Evolutionary conservation across 37 sponge, comb jelly and placozoan species (phyloP).

Genomic region (Spongilla lacustris): DNA sequence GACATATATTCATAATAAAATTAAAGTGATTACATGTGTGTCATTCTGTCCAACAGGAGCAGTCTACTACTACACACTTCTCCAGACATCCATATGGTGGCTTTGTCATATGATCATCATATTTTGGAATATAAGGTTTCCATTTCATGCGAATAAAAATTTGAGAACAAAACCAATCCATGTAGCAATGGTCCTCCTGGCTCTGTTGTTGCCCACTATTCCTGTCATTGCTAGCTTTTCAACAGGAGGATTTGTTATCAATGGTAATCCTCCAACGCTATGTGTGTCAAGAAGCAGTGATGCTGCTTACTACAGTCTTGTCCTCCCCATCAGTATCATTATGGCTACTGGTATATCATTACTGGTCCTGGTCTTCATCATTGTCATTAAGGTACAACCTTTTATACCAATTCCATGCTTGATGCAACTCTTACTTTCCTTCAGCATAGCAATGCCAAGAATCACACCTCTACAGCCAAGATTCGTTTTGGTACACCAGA

Average conservation of each 20-base stretch:
- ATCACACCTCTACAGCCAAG: not conserved
- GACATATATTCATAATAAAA: not conserved
- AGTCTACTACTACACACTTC: constrained; percentile 17
- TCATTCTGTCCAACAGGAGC: constrained; percentile 12
- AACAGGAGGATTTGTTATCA: not conserved
- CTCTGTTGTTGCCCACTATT: constrained; percentile 22
- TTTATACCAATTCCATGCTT: not conserved
- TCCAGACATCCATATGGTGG: constrained; percentile 33
- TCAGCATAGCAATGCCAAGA: not conserved
- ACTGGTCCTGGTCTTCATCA: not conserved
- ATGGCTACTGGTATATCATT: not conserved
- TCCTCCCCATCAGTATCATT: not conserved
- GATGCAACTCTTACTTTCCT: not conserved
- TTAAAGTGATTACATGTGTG: not conserved
- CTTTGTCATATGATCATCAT: constrained; percentile 13
- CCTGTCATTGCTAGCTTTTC: not conserved
- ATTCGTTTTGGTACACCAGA: not conserved
- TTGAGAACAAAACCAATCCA: constrained; percentile 10
- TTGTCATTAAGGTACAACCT: not conserved
- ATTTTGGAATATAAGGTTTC: constrained; percentile 24
- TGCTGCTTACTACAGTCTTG: not conserved
- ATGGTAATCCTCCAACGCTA: not conserved
- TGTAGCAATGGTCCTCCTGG: not conserved
- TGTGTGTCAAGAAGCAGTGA: not conserved
- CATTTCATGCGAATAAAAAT: constrained; percentile 17